Percentiles rank a stretch among this genome's conserved stretches.
phyloP scores from a whole-genome alignment of 2,888 invertebrate species.

The Melitaea athalia region DNA sequence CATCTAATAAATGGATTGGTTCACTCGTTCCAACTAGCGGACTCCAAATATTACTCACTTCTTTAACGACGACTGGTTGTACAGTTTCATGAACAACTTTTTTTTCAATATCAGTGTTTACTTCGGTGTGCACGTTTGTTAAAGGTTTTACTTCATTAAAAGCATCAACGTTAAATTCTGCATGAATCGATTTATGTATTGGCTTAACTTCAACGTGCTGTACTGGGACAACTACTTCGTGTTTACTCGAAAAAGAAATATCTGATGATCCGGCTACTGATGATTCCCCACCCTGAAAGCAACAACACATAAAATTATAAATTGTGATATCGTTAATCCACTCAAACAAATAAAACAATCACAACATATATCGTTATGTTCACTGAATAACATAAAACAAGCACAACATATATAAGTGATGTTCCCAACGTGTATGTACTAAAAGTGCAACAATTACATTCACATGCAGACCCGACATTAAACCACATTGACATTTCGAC shows the following conservation, averaged over 20 bases:
- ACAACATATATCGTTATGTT: neutral
- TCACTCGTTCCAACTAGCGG: conserved; percentile 34
- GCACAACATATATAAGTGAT: conserved; percentile 6
- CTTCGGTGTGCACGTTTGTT: conserved; percentile 23
- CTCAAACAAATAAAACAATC: neutral
- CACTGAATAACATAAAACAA: neutral
- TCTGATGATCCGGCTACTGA: conserved; percentile 55
- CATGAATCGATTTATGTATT: conserved; percentile 59
- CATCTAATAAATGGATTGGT: conserved; percentile 39
- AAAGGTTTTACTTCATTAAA: conserved; percentile 46
- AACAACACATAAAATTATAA: neutral
- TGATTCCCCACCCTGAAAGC: conserved; percentile 60
- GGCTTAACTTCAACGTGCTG: conserved; percentile 51
- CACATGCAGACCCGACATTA: conserved; percentile 24
- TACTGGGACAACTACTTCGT: conserved; percentile 39
- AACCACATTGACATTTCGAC: neutral
- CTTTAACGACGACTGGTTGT: conserved; percentile 58
- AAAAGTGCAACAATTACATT: conserved; percentile 9
- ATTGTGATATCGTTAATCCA: neutral
- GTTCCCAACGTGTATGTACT: neutral
- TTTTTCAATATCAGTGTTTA: conserved; percentile 33
- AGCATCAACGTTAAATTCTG: conserved; percentile 46
- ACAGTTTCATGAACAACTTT: conserved; percentile 32
- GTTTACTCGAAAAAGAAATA: conserved; percentile 55
- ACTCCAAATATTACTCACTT: conserved; percentile 64